phyloP scores from a whole-genome alignment of 2,797 vertebrate species.

The Calcarius lapponicus region DNA sequence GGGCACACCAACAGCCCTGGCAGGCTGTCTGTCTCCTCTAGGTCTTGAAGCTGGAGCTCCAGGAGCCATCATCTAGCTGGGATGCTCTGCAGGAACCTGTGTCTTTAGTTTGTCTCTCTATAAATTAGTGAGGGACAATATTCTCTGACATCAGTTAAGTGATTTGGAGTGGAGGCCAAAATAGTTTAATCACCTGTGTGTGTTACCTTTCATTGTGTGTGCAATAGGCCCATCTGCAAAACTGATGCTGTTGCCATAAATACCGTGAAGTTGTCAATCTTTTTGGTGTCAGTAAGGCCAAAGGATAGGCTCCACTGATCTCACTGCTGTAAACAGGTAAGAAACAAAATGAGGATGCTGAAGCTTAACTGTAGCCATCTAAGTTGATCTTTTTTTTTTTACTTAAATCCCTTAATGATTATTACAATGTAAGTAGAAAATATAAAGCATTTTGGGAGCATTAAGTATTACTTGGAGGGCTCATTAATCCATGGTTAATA shows the following conservation, averaged over 20 bases:
- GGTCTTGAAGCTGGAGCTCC: accelerated
- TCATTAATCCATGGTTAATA: background rate
- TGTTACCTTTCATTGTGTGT: background rate
- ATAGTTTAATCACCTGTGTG: background rate
- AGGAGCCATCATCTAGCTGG: background rate
- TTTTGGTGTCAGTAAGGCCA: background rate
- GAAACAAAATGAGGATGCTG: background rate
- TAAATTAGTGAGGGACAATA: background rate
- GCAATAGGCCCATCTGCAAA: background rate
- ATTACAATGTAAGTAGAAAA: constrained; percentile 36
- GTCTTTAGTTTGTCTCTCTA: background rate
- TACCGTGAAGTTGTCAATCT: background rate
- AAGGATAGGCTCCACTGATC: background rate
- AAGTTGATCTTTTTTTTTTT: background rate
- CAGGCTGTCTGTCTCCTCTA: background rate
- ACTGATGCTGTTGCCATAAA: background rate
- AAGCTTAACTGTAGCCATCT: background rate
- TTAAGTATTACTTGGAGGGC: constrained; percentile 16
- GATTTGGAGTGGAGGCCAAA: background rate
- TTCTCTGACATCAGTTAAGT: background rate
- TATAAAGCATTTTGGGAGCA: background rate
- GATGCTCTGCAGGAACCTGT: background rate
- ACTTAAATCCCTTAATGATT: constrained; percentile 31
- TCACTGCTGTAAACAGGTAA: background rate
- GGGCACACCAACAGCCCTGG: background rate